phyloP scores from a whole-genome alignment of 1,140 invertebrate genomes.

The Anastrepha ludens region DNA sequence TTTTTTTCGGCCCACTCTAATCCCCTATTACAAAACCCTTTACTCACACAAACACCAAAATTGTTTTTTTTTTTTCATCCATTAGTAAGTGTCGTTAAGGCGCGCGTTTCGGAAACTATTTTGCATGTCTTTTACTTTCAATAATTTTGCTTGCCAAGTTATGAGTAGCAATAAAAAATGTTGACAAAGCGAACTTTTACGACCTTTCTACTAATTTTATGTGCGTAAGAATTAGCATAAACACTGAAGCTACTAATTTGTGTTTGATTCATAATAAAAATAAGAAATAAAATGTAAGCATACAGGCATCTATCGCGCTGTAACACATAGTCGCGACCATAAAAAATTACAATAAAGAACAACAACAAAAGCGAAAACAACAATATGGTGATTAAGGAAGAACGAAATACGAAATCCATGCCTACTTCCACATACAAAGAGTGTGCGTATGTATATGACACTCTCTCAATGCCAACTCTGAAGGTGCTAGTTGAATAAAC shows the following conservation, averaged over 20 bases:
- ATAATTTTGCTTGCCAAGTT: not conserved
- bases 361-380: slow-evolving; percentile 1
- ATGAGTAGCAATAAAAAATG: not conserved
- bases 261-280: not conserved
- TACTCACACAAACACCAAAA: no score
- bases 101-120: no score
- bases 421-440: not conserved
- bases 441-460: not conserved
- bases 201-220: slow-evolving; percentile 19
- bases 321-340: not conserved
- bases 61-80: no score
- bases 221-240: slow-evolving; percentile 20
- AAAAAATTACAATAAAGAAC: not conserved
- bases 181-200: not conserved
- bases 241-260: slow-evolving; percentile 10
- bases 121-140: no score
- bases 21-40: no score
- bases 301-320: not conserved
- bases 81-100: no score
- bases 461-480: no score
- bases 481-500: not conserved
- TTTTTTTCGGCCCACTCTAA: no score
- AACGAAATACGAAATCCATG: not conserved
- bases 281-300: not conserved
- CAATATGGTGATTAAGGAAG: not conserved